phyloP scores from a whole-genome alignment of 1,140 invertebrate species.

The Grapholita molesta region DNA sequence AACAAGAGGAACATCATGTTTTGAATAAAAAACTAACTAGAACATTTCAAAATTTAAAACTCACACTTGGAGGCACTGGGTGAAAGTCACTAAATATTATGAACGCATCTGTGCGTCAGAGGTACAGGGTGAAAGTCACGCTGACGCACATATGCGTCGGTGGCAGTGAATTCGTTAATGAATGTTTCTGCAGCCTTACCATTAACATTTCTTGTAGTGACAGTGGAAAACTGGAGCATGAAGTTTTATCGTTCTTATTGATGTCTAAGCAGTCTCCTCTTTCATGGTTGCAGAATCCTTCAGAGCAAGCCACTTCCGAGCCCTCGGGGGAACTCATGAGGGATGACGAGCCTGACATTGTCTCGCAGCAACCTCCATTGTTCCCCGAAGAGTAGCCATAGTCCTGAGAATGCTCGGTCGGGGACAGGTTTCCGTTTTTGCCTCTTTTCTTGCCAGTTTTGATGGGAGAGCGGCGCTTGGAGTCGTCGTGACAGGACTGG shows the following conservation, averaged over 20 bases:
- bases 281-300: constrained; percentile 89
- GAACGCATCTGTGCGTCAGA: too few species aligned
- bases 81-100: too few species aligned
- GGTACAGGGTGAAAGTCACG: too few species aligned
- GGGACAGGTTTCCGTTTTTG: constrained; percentile 78
- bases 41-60: too few species aligned
- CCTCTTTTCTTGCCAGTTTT: constrained; percentile 49
- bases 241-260: constrained; percentile 67
- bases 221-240: constrained; percentile 70
- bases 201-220: constrained; percentile 86
- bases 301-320: constrained; percentile 90
- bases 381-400: constrained; percentile 90
- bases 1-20: too few species aligned
- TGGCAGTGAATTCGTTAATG: too few species aligned
- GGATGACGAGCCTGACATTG: constrained; percentile 82
- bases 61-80: too few species aligned
- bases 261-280: constrained; percentile 77
- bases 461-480: constrained; percentile 51
- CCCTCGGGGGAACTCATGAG: constrained; percentile 88
- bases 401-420: constrained; percentile 87
- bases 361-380: constrained; percentile 83
- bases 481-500: constrained; percentile 60
- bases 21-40: too few species aligned
- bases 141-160: too few species aligned
- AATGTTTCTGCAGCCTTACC: constrained; percentile 73